Percentiles rank a stretch among this genome's conserved stretches.
Conservation (phyloP, 2,888 invertebrate genomes). For the Phymatocera aterrima region DNA sequence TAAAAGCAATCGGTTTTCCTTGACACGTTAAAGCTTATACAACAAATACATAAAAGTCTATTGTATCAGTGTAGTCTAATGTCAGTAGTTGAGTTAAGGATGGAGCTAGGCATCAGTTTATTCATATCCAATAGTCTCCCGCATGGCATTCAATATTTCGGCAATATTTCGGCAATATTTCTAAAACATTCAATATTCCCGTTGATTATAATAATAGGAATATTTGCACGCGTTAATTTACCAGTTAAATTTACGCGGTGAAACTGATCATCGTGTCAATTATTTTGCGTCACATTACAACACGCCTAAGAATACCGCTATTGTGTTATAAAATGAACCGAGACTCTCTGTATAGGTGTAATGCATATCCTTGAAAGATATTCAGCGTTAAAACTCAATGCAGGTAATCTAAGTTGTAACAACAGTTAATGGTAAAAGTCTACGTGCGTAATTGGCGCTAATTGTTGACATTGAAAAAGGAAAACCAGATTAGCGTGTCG, state of each 20-base stretch:
- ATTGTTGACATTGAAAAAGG: background rate
- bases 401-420: background rate
- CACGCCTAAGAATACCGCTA: slow-evolving; percentile 2
- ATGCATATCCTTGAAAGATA: slow-evolving; percentile 20
- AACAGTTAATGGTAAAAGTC: background rate
- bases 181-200: too few relatives aligned
- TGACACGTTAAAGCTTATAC: background rate
- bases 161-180: background rate
- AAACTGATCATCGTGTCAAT: background rate
- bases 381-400: slow-evolving; percentile 1
- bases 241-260: background rate
- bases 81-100: too few relatives aligned
- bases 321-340: slow-evolving; percentile 14
- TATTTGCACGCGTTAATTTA: background rate
- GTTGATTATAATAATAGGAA: too few relatives aligned
- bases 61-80: too few relatives aligned
- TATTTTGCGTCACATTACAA: slow-evolving; percentile 4
- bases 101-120: background rate
- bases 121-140: background rate
- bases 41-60: background rate
- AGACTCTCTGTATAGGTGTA: background rate
- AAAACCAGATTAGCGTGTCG: background rate
- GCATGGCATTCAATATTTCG: background rate
- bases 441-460: background rate
- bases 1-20: background rate